These are phyloP conservation scores for Gambusia affinis DNA, from an alignment of 2,113 vertebrate species.

Conservation along the genomic window DNA sequence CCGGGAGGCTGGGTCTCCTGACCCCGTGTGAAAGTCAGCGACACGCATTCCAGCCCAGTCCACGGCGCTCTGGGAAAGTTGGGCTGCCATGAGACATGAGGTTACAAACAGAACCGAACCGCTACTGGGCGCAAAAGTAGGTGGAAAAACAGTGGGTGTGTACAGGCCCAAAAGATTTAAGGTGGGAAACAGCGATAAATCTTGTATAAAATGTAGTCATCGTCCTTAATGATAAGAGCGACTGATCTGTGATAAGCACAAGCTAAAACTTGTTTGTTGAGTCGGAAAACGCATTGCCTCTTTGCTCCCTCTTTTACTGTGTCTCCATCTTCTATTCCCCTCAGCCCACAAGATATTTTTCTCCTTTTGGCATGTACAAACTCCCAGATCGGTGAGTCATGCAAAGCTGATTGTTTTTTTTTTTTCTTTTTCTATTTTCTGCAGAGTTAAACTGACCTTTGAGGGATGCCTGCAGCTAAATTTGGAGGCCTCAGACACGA, in stretches of 20 bases:
- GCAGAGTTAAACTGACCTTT: conserved; percentile 43
- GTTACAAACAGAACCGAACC: conserved; percentile 21
- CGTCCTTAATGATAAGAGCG: neutral
- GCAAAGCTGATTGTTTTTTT: conserved; percentile 28
- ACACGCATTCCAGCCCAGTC: conserved; percentile 87
- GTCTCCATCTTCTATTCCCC: conserved; percentile 16
- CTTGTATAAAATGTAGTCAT: neutral
- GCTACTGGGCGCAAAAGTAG: conserved; percentile 5
- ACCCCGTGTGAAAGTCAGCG: conserved; percentile 85
- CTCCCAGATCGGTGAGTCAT: conserved; percentile 64
- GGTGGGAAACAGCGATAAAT: neutral
- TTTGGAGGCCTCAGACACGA: conserved; percentile 24
- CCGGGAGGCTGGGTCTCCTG: conserved; percentile 81
- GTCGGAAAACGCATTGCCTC: neutral
- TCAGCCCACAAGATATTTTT: conserved; percentile 40
- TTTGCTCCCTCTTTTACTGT: conserved; percentile 31
- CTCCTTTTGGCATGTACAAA: conserved; percentile 28
- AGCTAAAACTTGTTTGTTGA: neutral
- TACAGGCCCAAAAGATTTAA: neutral
- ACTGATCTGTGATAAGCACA: neutral
- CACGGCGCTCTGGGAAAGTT: conserved; percentile 86
- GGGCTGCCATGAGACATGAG: conserved; percentile 29
- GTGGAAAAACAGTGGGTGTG: neutral
- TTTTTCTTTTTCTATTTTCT: conserved; percentile 40
- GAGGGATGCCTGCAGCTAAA: conserved; percentile 37